phyloP scores from a whole-genome alignment of 2,113 vertebrate genomes.

The Centropus unirufus region DNA sequence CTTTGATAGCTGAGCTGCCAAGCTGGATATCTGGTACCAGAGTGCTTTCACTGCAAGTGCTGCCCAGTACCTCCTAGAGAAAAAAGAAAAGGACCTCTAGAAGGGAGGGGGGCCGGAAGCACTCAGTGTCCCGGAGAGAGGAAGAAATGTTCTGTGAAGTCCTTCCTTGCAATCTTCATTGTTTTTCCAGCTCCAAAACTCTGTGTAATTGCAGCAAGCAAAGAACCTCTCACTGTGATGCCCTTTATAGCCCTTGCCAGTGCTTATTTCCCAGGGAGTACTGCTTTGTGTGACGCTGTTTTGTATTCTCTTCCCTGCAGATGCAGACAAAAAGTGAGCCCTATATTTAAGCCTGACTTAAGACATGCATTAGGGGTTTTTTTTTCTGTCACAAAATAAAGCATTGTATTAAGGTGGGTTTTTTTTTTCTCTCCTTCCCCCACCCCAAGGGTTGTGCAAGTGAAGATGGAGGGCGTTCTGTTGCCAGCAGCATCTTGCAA shows the following conservation, averaged over 20 bases:
- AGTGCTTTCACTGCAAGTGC: background rate
- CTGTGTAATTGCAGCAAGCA: background rate
- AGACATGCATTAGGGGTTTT: background rate
- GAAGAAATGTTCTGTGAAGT: background rate
- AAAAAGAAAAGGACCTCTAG: background rate
- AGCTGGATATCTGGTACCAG: background rate
- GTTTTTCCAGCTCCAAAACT: conserved; percentile 14
- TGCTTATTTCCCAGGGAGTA: conserved; percentile 34
- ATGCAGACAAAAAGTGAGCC: background rate
- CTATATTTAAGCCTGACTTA: background rate
- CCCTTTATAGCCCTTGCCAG: conserved; percentile 26
- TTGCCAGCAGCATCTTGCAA: conserved; percentile 44
- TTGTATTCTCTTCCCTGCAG: conserved; percentile 8
- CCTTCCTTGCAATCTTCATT: background rate
- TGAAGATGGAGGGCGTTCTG: conserved; percentile 17
- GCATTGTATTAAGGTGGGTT: background rate
- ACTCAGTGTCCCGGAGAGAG: background rate
- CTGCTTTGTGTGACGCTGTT: conserved; percentile 2
- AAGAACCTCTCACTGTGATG: conserved; percentile 14
- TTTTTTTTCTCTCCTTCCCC: background rate
- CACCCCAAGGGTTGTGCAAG: conserved; percentile 62
- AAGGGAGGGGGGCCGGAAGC: background rate
- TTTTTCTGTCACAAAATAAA: background rate
- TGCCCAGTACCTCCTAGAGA: background rate
- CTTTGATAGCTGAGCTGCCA: conserved; percentile 20